phyloP scores from a whole-genome alignment of 2,113 vertebrate species.

The Festucalex cinctus region DNA sequence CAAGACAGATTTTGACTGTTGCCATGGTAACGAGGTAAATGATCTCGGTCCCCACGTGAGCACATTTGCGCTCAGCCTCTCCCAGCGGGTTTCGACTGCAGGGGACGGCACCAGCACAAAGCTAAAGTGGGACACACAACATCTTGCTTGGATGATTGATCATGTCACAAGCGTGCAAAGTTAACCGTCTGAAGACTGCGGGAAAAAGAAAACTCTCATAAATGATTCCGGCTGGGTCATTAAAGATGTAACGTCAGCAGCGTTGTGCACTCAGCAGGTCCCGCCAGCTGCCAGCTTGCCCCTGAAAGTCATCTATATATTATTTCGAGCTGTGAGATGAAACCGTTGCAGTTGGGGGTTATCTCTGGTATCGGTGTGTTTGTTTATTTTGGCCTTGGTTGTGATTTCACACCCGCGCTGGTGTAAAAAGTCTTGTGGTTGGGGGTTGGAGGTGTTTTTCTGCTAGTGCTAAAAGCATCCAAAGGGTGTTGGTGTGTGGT shows the following conservation, averaged over 20 bases:
- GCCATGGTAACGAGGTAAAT: conserved; percentile 12
- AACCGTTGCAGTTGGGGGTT: background rate
- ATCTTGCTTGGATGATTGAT: conserved; percentile 58
- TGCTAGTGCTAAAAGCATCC: conserved; percentile 47
- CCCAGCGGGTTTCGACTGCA: background rate
- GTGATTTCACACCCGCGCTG: conserved; percentile 43
- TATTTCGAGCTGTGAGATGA: background rate
- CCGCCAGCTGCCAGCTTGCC: background rate
- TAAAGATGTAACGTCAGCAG: conserved; percentile 44
- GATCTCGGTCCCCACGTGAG: conserved; percentile 15
- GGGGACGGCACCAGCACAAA: background rate
- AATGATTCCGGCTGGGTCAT: conserved; percentile 46
- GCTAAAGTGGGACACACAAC: conserved; percentile 52
- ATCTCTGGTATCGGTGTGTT: conserved; percentile 37
- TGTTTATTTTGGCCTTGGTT: conserved; percentile 40
- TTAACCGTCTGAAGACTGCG: conserved; percentile 37
- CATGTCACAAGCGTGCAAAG: conserved; percentile 54
- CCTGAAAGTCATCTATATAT: background rate
- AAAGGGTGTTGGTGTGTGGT: conserved; percentile 18
- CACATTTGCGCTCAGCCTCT: background rate
- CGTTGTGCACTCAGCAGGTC: conserved; percentile 18
- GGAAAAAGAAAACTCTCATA: conserved; percentile 61
- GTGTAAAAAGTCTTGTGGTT: conserved; percentile 53
- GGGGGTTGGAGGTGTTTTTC: conserved; percentile 2
- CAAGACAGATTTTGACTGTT: background rate